phyloP scores from a whole-genome alignment of 1,140 invertebrate genomes.

The Panagrolaimus sp. region DNA sequence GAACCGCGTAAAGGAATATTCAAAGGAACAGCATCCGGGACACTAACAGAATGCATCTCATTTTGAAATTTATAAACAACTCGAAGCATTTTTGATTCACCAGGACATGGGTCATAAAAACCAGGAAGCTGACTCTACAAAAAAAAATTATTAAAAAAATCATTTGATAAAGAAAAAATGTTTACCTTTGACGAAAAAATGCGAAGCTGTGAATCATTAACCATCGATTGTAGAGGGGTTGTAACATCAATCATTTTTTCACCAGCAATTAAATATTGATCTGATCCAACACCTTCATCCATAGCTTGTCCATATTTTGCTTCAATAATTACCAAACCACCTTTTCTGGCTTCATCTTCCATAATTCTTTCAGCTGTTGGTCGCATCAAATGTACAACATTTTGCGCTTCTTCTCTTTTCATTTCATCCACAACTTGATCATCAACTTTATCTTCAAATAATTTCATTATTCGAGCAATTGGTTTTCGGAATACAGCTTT shows the following conservation, averaged over 20 bases:
- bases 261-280: slow-evolving; percentile 46
- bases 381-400: slow-evolving; percentile 72
- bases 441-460: slow-evolving; percentile 45
- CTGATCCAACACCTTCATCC: slow-evolving; percentile 32
- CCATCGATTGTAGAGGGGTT: slow-evolving; percentile 82
- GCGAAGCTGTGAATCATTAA: slow-evolving; percentile 80
- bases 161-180: slow-evolving; percentile 14
- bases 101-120: slow-evolving; percentile 90
- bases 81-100: slow-evolving; percentile 80
- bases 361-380: slow-evolving; percentile 62
- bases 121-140: slow-evolving; percentile 84
- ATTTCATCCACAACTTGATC: slow-evolving; percentile 44
- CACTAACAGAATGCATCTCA: slow-evolving; percentile 72
- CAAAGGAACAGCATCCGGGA: slow-evolving; percentile 73
- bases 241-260: slow-evolving; percentile 81
- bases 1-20: slow-evolving; percentile 68
- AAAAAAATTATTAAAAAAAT: slow-evolving; percentile 2
- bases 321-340: slow-evolving; percentile 75
- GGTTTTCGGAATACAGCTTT: slow-evolving; percentile 39
- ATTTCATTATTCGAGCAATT: slow-evolving; percentile 26
- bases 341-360: slow-evolving; percentile 72
- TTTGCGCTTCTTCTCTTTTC: slow-evolving; percentile 44
- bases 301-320: slow-evolving; percentile 69
- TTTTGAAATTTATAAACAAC: slow-evolving; percentile 80
- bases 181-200: slow-evolving; percentile 79